Conservation (phyloP, 2,888 invertebrate species). For the Cheilosia pagana region DNA sequence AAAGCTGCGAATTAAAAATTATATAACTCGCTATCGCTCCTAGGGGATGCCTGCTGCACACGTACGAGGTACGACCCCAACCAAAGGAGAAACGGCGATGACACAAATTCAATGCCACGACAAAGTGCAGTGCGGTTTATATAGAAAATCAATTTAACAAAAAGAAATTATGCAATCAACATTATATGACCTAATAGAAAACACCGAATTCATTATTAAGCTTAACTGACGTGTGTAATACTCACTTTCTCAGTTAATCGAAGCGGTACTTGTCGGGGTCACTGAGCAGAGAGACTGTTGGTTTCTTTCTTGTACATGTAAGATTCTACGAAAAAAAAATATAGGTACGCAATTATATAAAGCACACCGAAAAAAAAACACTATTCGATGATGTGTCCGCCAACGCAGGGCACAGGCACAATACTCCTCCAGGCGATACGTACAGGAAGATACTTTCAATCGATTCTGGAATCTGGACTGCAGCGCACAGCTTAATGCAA, state of each 20-base stretch:
- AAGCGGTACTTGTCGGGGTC: slow-evolving; percentile 8
- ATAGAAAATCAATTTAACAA: slow-evolving; percentile 16
- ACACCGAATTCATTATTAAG: neutral
- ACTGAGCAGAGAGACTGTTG: slow-evolving; percentile 9
- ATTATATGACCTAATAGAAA: slow-evolving; percentile 46
- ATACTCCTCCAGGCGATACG: slow-evolving; percentile 17
- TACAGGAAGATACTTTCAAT: slow-evolving; percentile 26
- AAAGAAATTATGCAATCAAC: slow-evolving; percentile 60
- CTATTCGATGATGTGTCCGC: neutral
- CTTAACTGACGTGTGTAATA: neutral
- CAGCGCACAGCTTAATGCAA: slow-evolving; percentile 32
- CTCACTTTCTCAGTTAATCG: slow-evolving; percentile 38
- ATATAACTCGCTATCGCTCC: slow-evolving; percentile 27
- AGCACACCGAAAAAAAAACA: slow-evolving; percentile 33
- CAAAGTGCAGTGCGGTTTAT: slow-evolving; percentile 15
- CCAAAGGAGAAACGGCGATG: neutral
- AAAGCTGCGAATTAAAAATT: slow-evolving; percentile 30
- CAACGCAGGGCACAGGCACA: slow-evolving; percentile 12
- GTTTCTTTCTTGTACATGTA: neutral
- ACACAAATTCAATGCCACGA: slow-evolving; percentile 43
- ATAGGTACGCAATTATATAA: slow-evolving; percentile 56
- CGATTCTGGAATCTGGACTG: slow-evolving; percentile 24
- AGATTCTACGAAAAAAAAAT: slow-evolving; percentile 39
- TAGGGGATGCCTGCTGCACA: neutral
- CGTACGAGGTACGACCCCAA: slow-evolving; percentile 1